These are phyloP conservation scores for Rhopalosiphum nymphaeae DNA, from an alignment of 2,888 invertebrate genomes.

Conservation along the genomic window DNA sequence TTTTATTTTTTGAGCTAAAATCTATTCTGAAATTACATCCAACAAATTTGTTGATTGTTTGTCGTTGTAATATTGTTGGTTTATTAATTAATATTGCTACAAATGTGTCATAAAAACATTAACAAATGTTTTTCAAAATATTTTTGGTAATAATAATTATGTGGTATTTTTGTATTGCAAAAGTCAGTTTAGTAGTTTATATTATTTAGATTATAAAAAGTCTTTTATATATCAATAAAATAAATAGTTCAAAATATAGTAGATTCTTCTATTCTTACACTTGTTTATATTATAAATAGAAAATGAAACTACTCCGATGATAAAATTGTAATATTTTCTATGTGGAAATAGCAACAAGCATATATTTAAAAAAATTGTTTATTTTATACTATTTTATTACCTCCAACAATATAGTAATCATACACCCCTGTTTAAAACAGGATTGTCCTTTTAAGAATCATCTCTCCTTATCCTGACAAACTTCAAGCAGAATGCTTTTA, in stretches of 20 bases:
- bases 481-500: too few species aligned
- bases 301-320: background rate
- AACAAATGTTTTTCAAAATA: background rate
- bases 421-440: too few species aligned
- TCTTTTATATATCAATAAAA: background rate
- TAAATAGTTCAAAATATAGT: background rate
- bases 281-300: background rate
- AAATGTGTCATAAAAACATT: background rate
- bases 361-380: background rate
- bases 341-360: background rate
- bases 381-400: background rate
- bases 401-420: background rate
- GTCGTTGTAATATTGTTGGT: constrained; percentile 12
- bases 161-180: constrained; percentile 52
- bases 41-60: background rate
- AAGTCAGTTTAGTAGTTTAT: background rate
- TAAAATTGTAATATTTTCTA: background rate
- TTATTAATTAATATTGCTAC: constrained; percentile 43
- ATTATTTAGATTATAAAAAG: constrained; percentile 21
- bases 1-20: constrained; percentile 40
- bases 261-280: background rate
- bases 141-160: constrained; percentile 38
- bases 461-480: too few species aligned
- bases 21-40: background rate
- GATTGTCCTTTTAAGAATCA: too few species aligned